Conservation (phyloP, 2,888 invertebrate genomes). For the Athalia rosae region DNA sequence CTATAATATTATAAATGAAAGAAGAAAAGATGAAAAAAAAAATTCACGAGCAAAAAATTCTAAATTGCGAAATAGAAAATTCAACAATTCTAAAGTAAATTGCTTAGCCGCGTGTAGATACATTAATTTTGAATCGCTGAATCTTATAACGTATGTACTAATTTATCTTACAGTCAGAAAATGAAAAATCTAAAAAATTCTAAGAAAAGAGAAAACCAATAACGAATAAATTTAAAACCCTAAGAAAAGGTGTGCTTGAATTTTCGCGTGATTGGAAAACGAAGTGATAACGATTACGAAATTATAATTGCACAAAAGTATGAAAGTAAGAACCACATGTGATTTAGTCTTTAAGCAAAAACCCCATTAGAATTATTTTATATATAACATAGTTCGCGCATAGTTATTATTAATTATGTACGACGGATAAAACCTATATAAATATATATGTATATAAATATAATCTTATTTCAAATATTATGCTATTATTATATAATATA, state of each 20-base stretch:
- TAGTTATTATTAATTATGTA: slow-evolving; percentile 30
- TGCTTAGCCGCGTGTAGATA: too few relatives aligned
- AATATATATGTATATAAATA: slow-evolving; percentile 58
- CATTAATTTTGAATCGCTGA: too few relatives aligned
- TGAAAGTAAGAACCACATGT: slow-evolving; percentile 71
- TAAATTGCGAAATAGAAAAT: background rate
- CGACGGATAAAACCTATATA: slow-evolving; percentile 51
- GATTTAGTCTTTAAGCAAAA: slow-evolving; percentile 71
- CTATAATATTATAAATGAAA: background rate
- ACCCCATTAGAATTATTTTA: slow-evolving; percentile 60
- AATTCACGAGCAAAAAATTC: background rate
- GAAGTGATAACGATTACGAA: slow-evolving; percentile 41
- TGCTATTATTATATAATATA: slow-evolving; percentile 53
- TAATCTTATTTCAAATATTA: slow-evolving; percentile 57
- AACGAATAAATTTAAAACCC: slow-evolving; percentile 15
- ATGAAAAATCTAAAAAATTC: background rate
- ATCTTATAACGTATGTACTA: background rate
- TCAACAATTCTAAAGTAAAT: background rate
- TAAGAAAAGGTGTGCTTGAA: slow-evolving; percentile 38
- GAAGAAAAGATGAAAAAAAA: background rate
- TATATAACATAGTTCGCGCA: slow-evolving; percentile 31
- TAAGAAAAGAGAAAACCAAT: background rate
- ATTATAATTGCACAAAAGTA: slow-evolving; percentile 65
- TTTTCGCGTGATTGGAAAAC: slow-evolving; percentile 28
- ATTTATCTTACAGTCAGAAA: background rate